Conservation (phyloP, 2,888 invertebrate species). For the Drosophila melanocephala region DNA sequence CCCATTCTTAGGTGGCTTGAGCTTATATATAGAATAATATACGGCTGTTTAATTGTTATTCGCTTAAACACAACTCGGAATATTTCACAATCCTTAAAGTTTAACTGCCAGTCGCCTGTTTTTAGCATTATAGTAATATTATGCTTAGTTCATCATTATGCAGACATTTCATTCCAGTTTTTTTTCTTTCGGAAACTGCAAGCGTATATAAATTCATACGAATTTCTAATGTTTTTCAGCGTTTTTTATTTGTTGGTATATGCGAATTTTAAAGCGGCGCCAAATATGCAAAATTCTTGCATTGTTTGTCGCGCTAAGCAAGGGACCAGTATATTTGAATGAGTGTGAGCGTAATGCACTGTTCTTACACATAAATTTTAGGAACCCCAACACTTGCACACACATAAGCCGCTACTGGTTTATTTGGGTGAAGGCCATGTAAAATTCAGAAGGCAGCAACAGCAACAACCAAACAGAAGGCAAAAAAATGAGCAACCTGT, state of each 20-base stretch:
- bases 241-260: conserved; percentile 16
- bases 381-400: conserved; percentile 51
- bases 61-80: neutral
- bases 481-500: conserved; percentile 22
- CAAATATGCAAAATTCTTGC: conserved; percentile 69
- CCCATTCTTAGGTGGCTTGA: neutral
- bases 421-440: conserved; percentile 75
- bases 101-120: neutral
- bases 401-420: conserved; percentile 43
- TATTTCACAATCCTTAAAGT: neutral
- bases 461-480: conserved; percentile 27
- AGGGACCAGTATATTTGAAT: conserved; percentile 32
- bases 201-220: conserved; percentile 19
- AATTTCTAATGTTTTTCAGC: conserved; percentile 26
- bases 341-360: conserved; percentile 50
- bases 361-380: conserved; percentile 74
- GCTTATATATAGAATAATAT: neutral
- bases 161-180: conserved; percentile 49
- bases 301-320: conserved; percentile 56
- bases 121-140: conserved; percentile 10
- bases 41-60: neutral
- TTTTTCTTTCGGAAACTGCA: conserved; percentile 3
- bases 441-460: conserved; percentile 41
- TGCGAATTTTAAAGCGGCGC: conserved; percentile 59
- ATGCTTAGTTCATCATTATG: conserved; percentile 55